Conservation (phyloP, 2,113 vertebrate species). For the Telmatochromis sp. region DNA sequence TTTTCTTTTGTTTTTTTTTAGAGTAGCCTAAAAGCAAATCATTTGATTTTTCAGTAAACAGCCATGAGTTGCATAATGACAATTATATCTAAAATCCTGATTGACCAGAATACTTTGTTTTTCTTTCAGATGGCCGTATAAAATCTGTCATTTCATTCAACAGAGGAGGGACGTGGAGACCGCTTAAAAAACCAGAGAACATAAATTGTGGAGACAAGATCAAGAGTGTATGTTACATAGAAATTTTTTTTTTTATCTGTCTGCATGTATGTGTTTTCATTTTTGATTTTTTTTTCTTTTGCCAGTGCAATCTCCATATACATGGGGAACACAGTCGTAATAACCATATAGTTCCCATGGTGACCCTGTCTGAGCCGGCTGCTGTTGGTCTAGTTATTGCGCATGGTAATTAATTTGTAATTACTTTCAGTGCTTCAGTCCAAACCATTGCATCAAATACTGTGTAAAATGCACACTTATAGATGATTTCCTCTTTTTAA, state of each 20-base stretch:
- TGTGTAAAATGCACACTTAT: background rate
- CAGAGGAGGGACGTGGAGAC: conserved; percentile 68
- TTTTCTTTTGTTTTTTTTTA: background rate
- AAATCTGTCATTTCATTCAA: conserved; percentile 76
- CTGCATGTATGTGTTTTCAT: background rate
- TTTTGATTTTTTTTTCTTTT: background rate
- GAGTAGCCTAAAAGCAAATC: background rate
- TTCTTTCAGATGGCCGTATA: conserved; percentile 68
- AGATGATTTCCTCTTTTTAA: background rate
- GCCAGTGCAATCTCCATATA: conserved; percentile 76
- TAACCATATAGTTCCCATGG: conserved; percentile 66
- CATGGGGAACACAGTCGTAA: conserved; percentile 74
- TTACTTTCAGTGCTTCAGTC: background rate
- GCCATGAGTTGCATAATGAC: background rate
- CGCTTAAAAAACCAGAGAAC: conserved; percentile 68
- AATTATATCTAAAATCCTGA: background rate
- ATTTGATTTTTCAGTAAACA: background rate
- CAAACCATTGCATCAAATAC: background rate
- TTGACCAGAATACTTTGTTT: background rate
- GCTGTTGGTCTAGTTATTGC: conserved; percentile 72
- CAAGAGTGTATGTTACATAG: conserved; percentile 32
- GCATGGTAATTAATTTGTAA: conserved; percentile 58
- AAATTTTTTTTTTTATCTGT: background rate
- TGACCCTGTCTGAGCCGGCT: conserved; percentile 67
- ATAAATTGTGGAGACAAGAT: conserved; percentile 55